Evolutionary conservation across 37 sponge, comb jelly and placozoan genomes (phyloP), one percentile per base, ranked within the genome.

Genomic region (Oscarella lobularis): DNA sequence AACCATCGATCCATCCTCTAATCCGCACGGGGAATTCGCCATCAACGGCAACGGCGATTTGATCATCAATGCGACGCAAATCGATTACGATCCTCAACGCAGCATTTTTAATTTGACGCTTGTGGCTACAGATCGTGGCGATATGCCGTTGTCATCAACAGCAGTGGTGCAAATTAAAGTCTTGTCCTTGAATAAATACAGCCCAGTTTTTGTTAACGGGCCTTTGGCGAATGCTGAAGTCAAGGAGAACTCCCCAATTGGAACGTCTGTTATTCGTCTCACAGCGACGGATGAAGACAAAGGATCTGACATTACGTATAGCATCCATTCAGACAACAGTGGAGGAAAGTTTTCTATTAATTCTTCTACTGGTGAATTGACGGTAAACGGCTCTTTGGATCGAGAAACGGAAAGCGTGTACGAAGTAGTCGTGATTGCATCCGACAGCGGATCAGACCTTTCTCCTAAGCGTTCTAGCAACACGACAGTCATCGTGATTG

Each of bases 281-380:
- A 37, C 31, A 20, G 71, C 71, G 31, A 4, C 6, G 6, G 71
- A 68, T 68, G 71, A 4, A 5, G 71, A 68, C 33, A 14, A 68
- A 20, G 6, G 4, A 5, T 32, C 29, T 4, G 29, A 30, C 4
- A 14, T 68, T 4, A 68, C 71, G 31, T 68, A 68, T 35, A 68
- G 71, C 71, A 68, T 68, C 31, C 4, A 5, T 32, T 68, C 31
- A 68, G 71, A 14, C 71, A 68, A 68, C 31, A 14, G 31, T 68
- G 31, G 71, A 34, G 31, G 31, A 32, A 4, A 5, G 33, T 68
- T 68, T 68, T 5, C 6, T 5, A 5, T 68, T 4, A 14, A 68
- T 20, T 4, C 71, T 4, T 5, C 31, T 14, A 68, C 71, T 68
- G 71, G 71, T 4, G 6, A 32, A 14, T 4, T 68, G 71, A 34